These are phyloP conservation scores for Neolamprologus caudopunctatus DNA, from an alignment of 2,113 vertebrate genomes.

Conservation along the genomic window DNA sequence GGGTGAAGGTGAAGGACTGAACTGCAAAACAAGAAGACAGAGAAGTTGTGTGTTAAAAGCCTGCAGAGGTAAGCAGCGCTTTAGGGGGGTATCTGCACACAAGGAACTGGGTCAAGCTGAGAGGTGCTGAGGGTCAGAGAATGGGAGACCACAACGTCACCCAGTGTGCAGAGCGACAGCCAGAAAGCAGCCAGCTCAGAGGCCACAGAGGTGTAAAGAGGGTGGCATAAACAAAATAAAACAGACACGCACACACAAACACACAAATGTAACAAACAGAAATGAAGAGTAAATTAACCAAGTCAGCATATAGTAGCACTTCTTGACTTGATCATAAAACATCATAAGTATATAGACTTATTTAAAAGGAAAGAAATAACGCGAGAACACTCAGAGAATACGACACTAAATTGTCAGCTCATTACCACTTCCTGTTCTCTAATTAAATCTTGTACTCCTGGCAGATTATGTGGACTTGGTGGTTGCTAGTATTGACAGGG, in stretches of 20 bases:
- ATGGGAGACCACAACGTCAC: not conserved
- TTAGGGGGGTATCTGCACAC: conserved; percentile 33
- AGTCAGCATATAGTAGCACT: not conserved
- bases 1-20: conserved; percentile 88
- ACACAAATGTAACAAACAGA: conserved; percentile 33
- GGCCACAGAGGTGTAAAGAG: conserved; percentile 37
- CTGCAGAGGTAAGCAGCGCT: conserved; percentile 56
- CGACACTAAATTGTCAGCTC: not conserved
- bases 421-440: conserved; percentile 3
- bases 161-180: conserved; percentile 52
- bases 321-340: not conserved
- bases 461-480: not conserved
- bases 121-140: not conserved
- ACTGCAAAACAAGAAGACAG: conserved; percentile 91
- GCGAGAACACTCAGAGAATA: not conserved
- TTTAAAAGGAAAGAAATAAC: not conserved
- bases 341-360: not conserved
- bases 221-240: conserved; percentile 34
- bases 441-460: conserved; percentile 25
- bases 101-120: not conserved
- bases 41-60: conserved; percentile 77
- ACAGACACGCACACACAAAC: conserved; percentile 31
- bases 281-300: conserved; percentile 23
- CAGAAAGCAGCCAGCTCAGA: conserved; percentile 66
- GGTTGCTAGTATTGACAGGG: conserved; percentile 11